phyloP scores from a whole-genome alignment of 2,113 vertebrate species.

The Mustelus asterias region DNA sequence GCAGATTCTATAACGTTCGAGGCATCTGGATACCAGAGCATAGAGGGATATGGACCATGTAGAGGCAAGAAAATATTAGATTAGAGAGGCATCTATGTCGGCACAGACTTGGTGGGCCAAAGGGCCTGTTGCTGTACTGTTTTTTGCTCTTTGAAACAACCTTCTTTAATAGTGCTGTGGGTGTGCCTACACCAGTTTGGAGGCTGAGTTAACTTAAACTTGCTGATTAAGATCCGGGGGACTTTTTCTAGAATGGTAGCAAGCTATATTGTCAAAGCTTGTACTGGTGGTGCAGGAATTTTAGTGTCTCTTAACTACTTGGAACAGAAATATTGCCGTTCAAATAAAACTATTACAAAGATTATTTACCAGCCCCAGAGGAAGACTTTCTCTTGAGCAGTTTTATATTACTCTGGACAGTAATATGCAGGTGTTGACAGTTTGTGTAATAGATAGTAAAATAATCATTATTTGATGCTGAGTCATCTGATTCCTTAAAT shows the following conservation, averaged over 20 bases:
- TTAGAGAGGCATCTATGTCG: no score
- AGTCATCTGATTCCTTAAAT: not conserved
- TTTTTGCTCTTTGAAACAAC: no score
- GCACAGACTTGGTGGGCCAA: no score
- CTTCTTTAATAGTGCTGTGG: no score
- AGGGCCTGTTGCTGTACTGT: no score
- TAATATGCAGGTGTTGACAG: not conserved
- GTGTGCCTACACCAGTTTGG: no score
- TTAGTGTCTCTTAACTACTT: not conserved
- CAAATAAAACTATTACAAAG: not conserved
- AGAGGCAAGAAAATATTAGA: no score
- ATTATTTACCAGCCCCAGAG: not conserved
- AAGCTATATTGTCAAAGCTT: not conserved
- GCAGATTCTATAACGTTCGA: no score
- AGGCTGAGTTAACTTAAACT: not conserved
- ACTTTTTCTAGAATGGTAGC: not conserved
- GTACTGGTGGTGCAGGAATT: not conserved
- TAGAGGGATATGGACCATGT: no score
- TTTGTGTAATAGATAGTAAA: not conserved
- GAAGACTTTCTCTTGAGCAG: not conserved
- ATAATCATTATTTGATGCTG: not conserved
- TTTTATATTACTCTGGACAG: not conserved
- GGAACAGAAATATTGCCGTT: not conserved
- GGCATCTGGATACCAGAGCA: no score
- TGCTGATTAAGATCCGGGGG: not conserved